Conservation (phyloP, 2,113 vertebrate species). For the Addax nasomaculatus region DNA sequence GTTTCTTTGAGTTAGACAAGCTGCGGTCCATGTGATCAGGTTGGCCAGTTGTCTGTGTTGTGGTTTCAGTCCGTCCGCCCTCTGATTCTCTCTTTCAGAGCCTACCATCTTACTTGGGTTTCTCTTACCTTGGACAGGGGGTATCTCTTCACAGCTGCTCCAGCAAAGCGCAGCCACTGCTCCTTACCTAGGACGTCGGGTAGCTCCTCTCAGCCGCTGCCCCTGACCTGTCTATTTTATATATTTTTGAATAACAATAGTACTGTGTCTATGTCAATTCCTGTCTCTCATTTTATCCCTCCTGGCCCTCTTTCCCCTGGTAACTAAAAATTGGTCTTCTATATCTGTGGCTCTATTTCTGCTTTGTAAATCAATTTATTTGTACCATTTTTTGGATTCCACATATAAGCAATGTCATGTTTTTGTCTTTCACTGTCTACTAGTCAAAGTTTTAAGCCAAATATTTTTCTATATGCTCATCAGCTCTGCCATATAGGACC, state of each 20-base stretch:
- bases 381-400: not conserved
- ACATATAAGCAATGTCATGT: not conserved
- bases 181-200: not conserved
- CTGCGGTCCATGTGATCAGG: not conserved
- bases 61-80: not conserved
- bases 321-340: not conserved
- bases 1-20: not conserved
- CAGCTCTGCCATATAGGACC: not conserved
- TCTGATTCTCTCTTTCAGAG: not conserved
- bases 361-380: not conserved
- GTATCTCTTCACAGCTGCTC: not conserved
- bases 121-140: not conserved
- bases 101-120: not conserved
- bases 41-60: not conserved
- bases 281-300: not conserved
- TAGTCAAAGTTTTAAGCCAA: not conserved
- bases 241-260: not conserved
- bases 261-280: not conserved
- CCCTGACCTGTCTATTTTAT: not conserved
- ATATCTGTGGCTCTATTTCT: not conserved
- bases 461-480: not conserved
- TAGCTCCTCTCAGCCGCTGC: not conserved
- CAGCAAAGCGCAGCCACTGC: fast-evolving
- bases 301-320: not conserved
- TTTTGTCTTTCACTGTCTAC: not conserved